Base-by-base conservation (phyloP, 2,113 vertebrate species). In the Tetrao urogallus region DNA sequence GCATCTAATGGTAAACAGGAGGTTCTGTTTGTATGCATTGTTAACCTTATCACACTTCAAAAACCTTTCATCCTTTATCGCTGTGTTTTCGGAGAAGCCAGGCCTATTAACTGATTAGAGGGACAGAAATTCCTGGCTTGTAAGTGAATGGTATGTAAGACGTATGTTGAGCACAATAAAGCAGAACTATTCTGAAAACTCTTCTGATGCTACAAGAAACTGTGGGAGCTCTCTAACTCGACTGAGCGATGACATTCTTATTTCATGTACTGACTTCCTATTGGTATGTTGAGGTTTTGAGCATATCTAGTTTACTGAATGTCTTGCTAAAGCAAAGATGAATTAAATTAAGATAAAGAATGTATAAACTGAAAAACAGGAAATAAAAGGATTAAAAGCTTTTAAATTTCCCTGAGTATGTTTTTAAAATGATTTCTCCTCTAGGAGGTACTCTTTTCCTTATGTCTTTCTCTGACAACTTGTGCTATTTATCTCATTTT, bases 401-500 rank as follows among this genome's bases (percentile, higher is more conserved):
- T 93, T 89, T 45, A 85, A 48, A 87, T 10, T 80, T 40, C 45
- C 32, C 43, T 54, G 71, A 95, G 61, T 30, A 43, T 65, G 36
- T 58, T 91, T 77, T 89, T 48, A 89, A 88, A 76, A 19, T 4
- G n/a, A 8, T 87, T 92, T 90, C 63, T 92, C 72, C 48, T 58
- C 27, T 69, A 82, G 56, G 67, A 89, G 34, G 32, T 88, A 66
- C 54, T 66, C 43, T 73, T 93, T 87, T 85, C 48, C 74, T 72
- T 91, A 57, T 65, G 82, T 82, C 66, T 91, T 93, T 89, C 13
- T 34, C 89, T 93, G 94, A 89, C 92, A 94, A 86, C 42, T 38
- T 86, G 92, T 83, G 52, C 82, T 94, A 95, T 92, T 96, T 60
- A 95, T 96, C 92, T 88, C 22, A 34, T 72, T 88, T 94, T 73